phyloP scores from a whole-genome alignment of 2,113 vertebrate genomes.

The Dromas ardeola region DNA sequence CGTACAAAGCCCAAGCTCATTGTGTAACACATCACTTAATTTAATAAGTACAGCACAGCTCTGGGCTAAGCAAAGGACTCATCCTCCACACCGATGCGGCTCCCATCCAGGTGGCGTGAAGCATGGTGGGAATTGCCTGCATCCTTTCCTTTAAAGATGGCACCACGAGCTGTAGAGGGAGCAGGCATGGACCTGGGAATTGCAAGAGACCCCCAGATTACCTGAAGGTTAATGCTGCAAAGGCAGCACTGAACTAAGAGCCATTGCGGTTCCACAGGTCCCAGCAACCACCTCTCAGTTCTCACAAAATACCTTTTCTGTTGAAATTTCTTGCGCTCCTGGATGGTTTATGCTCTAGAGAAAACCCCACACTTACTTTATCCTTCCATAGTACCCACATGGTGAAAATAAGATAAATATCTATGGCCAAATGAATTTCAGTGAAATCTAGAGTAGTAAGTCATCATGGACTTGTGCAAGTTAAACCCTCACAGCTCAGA shows the following conservation, averaged over 20 bases:
- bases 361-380: background rate
- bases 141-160: background rate
- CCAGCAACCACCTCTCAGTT: background rate
- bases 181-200: accelerated
- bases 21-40: background rate
- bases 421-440: background rate
- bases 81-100: background rate
- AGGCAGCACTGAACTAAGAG: background rate
- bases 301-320: background rate
- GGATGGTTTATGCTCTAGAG: background rate
- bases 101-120: background rate
- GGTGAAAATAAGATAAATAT: background rate
- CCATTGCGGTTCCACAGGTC: background rate
- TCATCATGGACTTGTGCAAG: background rate
- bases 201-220: background rate
- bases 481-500: background rate
- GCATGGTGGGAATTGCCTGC: background rate
- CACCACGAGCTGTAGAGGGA: background rate
- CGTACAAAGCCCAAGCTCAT: background rate
- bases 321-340: background rate
- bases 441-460: background rate
- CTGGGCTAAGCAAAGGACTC: background rate
- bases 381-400: background rate
- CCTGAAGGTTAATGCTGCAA: background rate
- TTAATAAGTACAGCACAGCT: background rate